These are phyloP conservation scores for Ctenomys sociabilis DNA, from an alignment of 2,113 vertebrate genomes.

Conservation along the genomic window DNA sequence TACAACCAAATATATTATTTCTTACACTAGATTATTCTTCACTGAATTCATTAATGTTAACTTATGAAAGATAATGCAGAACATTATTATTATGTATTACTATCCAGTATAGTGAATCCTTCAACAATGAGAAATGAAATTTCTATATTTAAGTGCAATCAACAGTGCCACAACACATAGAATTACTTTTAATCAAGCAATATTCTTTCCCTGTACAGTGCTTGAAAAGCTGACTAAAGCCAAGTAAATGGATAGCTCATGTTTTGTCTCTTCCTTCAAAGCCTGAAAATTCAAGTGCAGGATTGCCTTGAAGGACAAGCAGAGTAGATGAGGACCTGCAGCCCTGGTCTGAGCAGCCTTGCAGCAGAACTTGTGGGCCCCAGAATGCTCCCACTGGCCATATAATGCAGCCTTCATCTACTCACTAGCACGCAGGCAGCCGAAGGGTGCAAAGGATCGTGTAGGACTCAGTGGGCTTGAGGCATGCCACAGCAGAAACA, in stretches of 20 bases:
- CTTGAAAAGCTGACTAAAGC: conserved; percentile 41
- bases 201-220: not conserved
- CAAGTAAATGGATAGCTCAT: not conserved
- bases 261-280: not conserved
- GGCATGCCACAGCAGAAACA: not conserved
- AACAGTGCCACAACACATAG: not conserved
- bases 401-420: not conserved
- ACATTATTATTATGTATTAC: not conserved
- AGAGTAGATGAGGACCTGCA: not conserved
- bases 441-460: not conserved
- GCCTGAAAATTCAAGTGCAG: conserved; percentile 7
- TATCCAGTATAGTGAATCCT: not conserved
- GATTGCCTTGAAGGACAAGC: not conserved
- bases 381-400: not conserved
- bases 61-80: not conserved
- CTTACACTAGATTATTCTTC: not conserved
- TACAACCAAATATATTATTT: conserved; percentile 38
- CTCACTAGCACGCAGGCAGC: not conserved
- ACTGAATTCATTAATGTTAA: conserved; percentile 24
- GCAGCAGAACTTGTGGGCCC: not conserved
- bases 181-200: not conserved
- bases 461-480: too few relatives aligned
- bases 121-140: not conserved
- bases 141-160: conserved; percentile 6
- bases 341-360: not conserved